Evolutionary conservation across 53 echinoderm and acorn worm genomes (phyloP).

Genomic region (Echinarachnius parma): DNA sequence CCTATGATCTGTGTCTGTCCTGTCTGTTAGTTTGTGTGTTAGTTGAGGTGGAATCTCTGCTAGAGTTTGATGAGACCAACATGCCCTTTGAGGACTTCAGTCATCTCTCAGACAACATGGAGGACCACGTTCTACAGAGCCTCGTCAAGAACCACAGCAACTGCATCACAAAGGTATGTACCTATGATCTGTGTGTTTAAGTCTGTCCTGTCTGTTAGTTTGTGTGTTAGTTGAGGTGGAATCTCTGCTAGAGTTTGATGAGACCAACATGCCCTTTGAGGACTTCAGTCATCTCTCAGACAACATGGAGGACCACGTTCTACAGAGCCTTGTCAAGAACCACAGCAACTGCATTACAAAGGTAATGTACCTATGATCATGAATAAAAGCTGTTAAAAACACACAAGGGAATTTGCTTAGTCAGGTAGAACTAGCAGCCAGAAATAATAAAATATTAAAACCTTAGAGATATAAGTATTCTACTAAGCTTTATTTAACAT

Average conservation of each 20-base stretch:
- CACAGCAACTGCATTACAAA: constrained; percentile 81
- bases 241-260: constrained; percentile 90
- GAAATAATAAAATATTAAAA: no score
- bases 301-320: constrained; percentile 55
- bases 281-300: constrained; percentile 82
- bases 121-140: constrained; percentile 58
- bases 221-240: no score
- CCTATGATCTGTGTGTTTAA: no score
- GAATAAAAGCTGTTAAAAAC: no score
- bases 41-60: constrained; percentile 90
- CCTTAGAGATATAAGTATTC: no score
- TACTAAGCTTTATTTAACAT: no score
- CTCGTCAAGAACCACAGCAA: constrained; percentile 74
- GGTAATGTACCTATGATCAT: no score
- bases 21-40: no score
- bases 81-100: constrained; percentile 97
- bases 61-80: constrained; percentile 94
- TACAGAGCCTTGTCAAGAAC: constrained; percentile 59
- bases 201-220: no score
- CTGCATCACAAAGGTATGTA: constrained; percentile 73
- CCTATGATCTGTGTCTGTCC: no score
- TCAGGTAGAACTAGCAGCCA: no score
- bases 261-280: constrained; percentile 89
- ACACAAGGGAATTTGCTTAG: no score
- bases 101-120: constrained; percentile 55